Base-by-base conservation (phyloP, 2,797 vertebrate species). In the Meriones psammophilus region DNA sequence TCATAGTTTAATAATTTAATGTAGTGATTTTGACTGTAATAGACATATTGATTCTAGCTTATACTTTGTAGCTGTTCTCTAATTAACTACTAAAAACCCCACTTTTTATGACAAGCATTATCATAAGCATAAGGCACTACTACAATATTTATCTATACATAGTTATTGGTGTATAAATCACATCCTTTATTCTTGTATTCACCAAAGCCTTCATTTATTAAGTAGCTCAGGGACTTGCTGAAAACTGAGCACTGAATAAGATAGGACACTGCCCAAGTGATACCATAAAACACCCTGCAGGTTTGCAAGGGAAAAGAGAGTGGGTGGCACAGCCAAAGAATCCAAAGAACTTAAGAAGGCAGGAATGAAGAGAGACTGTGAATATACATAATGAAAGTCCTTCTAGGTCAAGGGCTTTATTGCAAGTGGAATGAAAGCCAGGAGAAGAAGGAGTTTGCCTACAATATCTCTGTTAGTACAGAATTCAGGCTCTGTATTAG, bases 71-170 rank as follows among this genome's bases (percentile, higher is more conserved):
- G 62, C 14, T 80, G 33, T 66, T 88, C 17, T 62, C 58, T 68
- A 71, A 88, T 79, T 80, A 26, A 71, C 60, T 8, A 50, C 33
- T 89, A 60, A 95, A 94, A 88, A 62, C 12, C 77, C 8, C 12
- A 56, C 54, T 77, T 58, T 80, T 92, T 94, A 80, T 84, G 15
- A 42, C 18, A 15, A 71, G 60, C 12, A 95, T 64, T 76, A 76
- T 80, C 58, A 66, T 28, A 92, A 90, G 89, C 39, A 90, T 1
- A 54, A 14, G 74, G 14, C 78, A 92, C 79, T 62, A 46, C n/a
- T 84, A 83, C 30, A 13, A 10, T 3, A 69, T 74, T 60, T 26
- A n/a, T 87, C 28, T 68, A 30, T 20, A 13, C 36, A 87, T 3
- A 69, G 42, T 26, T 42, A 42, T 26, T 78, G 46, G 42, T 83